Conservation (phyloP, 2,888 invertebrate genomes). For the Mimas tiliae region DNA sequence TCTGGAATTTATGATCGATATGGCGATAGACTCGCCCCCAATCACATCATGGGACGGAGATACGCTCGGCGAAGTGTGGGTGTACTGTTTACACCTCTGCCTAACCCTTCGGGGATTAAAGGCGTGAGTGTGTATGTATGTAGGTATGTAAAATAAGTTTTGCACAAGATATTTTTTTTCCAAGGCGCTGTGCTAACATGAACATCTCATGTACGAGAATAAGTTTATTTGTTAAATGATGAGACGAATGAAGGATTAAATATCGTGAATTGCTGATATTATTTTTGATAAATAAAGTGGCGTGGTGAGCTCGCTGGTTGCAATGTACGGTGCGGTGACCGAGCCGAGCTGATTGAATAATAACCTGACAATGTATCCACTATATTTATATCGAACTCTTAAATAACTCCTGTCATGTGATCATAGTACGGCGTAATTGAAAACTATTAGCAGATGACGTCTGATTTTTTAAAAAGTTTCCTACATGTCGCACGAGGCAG, state of each 20-base stretch:
- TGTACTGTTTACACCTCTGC: no score
- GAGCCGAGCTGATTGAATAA: conserved; percentile 29
- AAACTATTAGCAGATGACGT: conserved; percentile 1
- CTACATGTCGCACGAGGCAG: neutral
- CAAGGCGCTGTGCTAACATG: neutral
- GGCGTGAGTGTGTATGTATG: no score
- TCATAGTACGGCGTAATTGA: conserved; percentile 3
- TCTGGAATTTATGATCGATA: no score
- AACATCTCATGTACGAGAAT: conserved; percentile 1
- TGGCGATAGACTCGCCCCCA: no score
- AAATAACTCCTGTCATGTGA: conserved; percentile 20
- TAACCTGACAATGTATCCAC: conserved; percentile 25
- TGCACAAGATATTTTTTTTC: no score
- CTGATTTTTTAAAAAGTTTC: neutral
- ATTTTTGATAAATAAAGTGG: conserved; percentile 20
- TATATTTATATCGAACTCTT: conserved; percentile 26
- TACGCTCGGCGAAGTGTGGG: no score
- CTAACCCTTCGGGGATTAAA: no score
- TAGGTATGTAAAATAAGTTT: no score
- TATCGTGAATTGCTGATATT: conserved; percentile 4
- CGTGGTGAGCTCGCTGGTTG: conserved; percentile 3
- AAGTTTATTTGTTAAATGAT: neutral
- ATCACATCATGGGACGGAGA: no score
- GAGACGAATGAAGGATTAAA: neutral
- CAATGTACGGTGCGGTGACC: conserved; percentile 13